Base-by-base conservation (phyloP, 2,888 invertebrate genomes). In the Clusia tigrina region DNA sequence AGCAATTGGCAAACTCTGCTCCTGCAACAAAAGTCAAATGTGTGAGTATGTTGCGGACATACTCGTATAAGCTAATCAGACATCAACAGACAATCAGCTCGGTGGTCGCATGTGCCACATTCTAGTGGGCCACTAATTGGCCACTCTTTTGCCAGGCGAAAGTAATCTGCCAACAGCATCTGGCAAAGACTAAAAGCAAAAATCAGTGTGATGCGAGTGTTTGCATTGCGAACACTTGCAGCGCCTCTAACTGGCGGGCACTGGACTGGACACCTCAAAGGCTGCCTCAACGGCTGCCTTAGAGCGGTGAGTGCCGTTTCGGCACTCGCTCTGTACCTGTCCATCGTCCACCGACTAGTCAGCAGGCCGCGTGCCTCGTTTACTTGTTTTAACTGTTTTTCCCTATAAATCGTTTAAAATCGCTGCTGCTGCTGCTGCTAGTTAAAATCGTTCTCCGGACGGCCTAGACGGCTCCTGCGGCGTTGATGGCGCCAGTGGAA, bases 401-500 rank as follows among this genome's bases (percentile, higher is more conserved):
- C n/a, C 42, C n/a, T n/a, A 10, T 42, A n/a, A 42, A 42, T 10
- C 15, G n/a, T 42, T 42, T 3, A 48, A 48, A 48, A 6, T 42
- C 42, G 42, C 10, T 42, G 42, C n/a, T n/a, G 42, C 32, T 32
- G 6, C 12, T 6, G 6, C 32, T 32, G 42, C 15, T 10, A 42
- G 42, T 32, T 32, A 17, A 42, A 25, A 25, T 25, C 2, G 20
- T 54, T 17, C 37, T 17, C 25, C 42, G 42, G 59, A 38, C 59
- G 46, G 59, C 18, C 42, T 37, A 48, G 22, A 20, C 37, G 20
- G 18, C 59, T 38, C 59, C 37, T 25, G 59, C 59, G 53, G 59
- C 15, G 54, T 24, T 20, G 12, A 22, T 60, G 59, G 59, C 59
- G 59, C 59, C 59, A 60, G 25, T 54, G 24, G 18, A 54, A 22